These are phyloP conservation scores for Schizothorax lantsangensis DNA, from an alignment of 2,797 vertebrate species.

Conservation along the genomic window DNA sequence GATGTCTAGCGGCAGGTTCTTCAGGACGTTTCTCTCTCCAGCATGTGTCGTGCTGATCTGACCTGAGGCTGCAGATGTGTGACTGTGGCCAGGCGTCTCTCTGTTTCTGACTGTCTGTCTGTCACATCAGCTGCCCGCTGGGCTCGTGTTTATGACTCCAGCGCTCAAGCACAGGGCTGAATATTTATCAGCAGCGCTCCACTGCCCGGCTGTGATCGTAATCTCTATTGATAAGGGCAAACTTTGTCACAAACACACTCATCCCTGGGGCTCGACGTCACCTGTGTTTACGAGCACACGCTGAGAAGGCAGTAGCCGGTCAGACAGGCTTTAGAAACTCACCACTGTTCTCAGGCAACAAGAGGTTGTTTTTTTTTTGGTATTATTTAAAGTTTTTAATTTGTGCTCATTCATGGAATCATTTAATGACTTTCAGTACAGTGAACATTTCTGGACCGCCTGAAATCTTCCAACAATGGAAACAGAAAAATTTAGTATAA, in stretches of 20 bases:
- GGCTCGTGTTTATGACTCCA: conserved; percentile 7
- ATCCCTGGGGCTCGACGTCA: neutral
- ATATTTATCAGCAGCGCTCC: conserved; percentile 25
- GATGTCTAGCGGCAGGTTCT: neutral
- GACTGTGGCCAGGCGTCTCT: conserved; percentile 9
- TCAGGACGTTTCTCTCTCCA: neutral
- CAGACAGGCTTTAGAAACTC: neutral
- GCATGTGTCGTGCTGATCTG: conserved; percentile 18
- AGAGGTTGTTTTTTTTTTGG: neutral
- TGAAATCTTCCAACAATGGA: neutral
- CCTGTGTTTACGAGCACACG: conserved; percentile 63
- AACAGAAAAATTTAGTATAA: neutral
- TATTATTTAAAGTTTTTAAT: neutral
- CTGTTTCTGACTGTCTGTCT: neutral
- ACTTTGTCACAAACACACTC: conserved; percentile 69
- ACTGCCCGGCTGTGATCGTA: conserved; percentile 62
- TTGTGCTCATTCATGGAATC: neutral
- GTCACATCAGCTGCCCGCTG: neutral
- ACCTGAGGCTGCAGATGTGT: conserved; percentile 13
- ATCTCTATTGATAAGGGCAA: conserved; percentile 74
- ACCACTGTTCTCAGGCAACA: conserved; percentile 7
- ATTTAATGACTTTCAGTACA: neutral
- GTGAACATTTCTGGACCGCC: neutral
- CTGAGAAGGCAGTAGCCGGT: conserved; percentile 5
- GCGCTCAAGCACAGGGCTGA: conserved; percentile 28